Base-by-base conservation (phyloP, 2,113 vertebrate genomes). In the Tupaia chinensis region DNA sequence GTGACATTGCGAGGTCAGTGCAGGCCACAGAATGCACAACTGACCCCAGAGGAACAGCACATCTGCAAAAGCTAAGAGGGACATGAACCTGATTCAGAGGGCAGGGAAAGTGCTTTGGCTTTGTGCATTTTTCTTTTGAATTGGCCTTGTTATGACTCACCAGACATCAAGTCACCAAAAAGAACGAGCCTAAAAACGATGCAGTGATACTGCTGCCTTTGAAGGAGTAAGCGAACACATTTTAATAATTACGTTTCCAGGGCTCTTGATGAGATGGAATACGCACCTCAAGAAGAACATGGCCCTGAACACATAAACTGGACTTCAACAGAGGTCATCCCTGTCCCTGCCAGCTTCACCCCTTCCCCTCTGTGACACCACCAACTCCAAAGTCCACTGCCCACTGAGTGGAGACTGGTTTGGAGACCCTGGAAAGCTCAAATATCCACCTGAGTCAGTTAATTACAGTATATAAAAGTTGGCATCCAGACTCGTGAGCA, bases 81-180 rank as follows among this genome's bases (percentile, higher is more conserved):
- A 27, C 0, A 65, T 96, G 95, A 98, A 98, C 96, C 91, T 70
- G 5, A 77, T 72, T 90, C 91, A 78, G 90, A 96, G 61, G 80
- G 93, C 32, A 96, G 25, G 1, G 93, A 87, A 34, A 77, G 19
- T 54, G 68, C n/a, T 63, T 89, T 89, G 54, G 56, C 44, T 82
- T 87, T 76, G 3, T 63, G 17, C 25, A 53, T 93, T 87, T 94
- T 19, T 60, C 96, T 97, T 97, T 98, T 97, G 97, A 97, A 98
- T 95, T 97, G 96, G 92, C 76, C 85, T 94, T 93, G 29, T 97
- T 97, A 97, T 95, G 63, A 97, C 79, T 96, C 88, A 97, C 95
- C 95, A 98, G 98, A 98, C 97, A 96, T 97, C 44, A 80, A 97
- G 97, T 98, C 97, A 98, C 95, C 95, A 83, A 97, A 68, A 79